These are phyloP conservation scores for Tragelaphus buxtoni DNA, from an alignment of 2,113 vertebrate species.

Conservation along the genomic window DNA sequence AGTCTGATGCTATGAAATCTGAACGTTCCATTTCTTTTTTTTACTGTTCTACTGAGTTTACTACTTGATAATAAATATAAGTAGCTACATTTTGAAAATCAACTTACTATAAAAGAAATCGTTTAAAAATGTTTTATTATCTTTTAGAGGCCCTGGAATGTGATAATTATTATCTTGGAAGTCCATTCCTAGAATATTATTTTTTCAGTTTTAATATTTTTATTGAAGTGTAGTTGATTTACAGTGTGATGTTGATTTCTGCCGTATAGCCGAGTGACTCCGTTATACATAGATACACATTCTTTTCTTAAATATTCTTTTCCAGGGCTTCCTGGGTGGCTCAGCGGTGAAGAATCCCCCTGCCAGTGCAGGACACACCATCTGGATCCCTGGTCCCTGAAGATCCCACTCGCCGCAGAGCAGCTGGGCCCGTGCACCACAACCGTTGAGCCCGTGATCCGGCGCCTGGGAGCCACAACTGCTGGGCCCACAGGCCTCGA, in stretches of 20 bases:
- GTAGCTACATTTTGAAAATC: neutral
- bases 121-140: neutral
- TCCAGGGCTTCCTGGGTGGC: neutral
- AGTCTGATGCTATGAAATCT: neutral
- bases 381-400: neutral
- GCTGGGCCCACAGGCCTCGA: rapidly evolving
- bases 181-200: neutral
- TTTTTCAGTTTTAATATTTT: neutral
- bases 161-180: neutral
- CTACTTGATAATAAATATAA: neutral
- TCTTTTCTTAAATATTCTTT: no score
- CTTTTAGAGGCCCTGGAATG: neutral
- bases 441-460: rapidly evolving
- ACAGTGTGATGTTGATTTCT: neutral
- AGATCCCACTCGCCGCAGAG: neutral
- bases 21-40: neutral
- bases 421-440: neutral
- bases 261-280: neutral
- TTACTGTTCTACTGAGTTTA: neutral
- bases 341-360: neutral
- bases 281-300: neutral
- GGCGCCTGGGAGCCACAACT: neutral
- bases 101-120: neutral
- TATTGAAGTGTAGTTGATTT: neutral
- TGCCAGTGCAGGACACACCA: neutral